Base-by-base conservation (phyloP, 2,888 invertebrate genomes). In the Oeneis ivallda region DNA sequence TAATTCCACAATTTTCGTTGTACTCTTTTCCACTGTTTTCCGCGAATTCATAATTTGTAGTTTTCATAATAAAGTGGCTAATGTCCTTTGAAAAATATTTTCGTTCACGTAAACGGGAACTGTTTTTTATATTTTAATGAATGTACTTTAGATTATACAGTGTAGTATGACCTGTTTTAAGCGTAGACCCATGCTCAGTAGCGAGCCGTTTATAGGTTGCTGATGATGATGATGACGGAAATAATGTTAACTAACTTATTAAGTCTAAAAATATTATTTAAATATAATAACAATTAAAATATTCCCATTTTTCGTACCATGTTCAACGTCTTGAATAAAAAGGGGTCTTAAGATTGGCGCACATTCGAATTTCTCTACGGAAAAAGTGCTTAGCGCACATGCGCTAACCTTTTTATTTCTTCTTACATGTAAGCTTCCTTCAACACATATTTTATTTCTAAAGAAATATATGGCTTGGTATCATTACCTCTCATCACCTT, bases 1-100 rank as follows among this genome's bases (percentile, higher is more conserved):
- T 60, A 60, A 60, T 60, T 60, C 37, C 37, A 60, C 37, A 39
- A 47, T 60, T 60, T 60, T 50, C 60, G 47, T 17, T 60, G 34
- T 50, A 32, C 17, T 50, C 17, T 19, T 39, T 60, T 19, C 37
- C 39, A n/a, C 34, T 37, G 49, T 59, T 50, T 58, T 60, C 37
- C 17, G 15, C 26, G 45, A 47, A 47, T 58, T 58, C 34, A 47
- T 43, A 58, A 58, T 58, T 58, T 34, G 45, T 58, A 58, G 58
- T 58, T 47, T 15, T 45, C 58, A 47, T 58, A 58, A 47, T 58
- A 43, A 58, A 58, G 43, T 57, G 57, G n/a, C 26, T 57, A 26
- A 43, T 57, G 57, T 58, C 34, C 45, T 34, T 17, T 58, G 8
- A 54, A 15, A 37, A 50, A 50, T 1, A 50, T 50, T 26, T 50